Percentiles rank a stretch among this genome's conserved stretches.
These are phyloP conservation scores for Eolophus roseicapilla DNA, from an alignment of 2,113 vertebrate genomes.

Conservation along the genomic window DNA sequence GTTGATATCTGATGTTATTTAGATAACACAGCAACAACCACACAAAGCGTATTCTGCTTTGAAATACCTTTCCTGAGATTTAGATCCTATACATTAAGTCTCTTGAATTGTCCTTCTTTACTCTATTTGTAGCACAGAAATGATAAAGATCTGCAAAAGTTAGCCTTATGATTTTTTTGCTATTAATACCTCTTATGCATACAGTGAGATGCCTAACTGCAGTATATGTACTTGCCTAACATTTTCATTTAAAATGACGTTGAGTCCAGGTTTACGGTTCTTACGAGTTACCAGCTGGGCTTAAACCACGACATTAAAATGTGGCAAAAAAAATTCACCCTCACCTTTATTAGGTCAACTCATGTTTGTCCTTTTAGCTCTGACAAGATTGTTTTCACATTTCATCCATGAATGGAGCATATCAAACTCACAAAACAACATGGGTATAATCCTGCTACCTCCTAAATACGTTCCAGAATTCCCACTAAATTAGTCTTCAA, in stretches of 20 bases:
- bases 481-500: background rate
- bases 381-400: background rate
- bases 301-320: background rate
- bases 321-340: background rate
- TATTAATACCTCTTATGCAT: background rate
- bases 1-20: background rate
- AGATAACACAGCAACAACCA: background rate
- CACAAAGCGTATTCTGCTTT: background rate
- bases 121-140: background rate
- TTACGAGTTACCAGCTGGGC: background rate
- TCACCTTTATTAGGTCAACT: background rate
- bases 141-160: background rate
- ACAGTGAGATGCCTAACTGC: background rate
- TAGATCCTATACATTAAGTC: background rate
- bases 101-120: background rate
- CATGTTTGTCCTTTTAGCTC: background rate
- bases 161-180: background rate
- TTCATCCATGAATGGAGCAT: background rate
- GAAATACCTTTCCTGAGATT: background rate
- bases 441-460: background rate
- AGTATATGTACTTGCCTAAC: fast-evolving
- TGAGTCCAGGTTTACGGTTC: background rate
- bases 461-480: background rate
- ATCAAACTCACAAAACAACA: background rate
- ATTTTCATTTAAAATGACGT: background rate